phyloP scores from a whole-genome alignment of 2,113 vertebrate species.

The Syrrhaptes paradoxus region DNA sequence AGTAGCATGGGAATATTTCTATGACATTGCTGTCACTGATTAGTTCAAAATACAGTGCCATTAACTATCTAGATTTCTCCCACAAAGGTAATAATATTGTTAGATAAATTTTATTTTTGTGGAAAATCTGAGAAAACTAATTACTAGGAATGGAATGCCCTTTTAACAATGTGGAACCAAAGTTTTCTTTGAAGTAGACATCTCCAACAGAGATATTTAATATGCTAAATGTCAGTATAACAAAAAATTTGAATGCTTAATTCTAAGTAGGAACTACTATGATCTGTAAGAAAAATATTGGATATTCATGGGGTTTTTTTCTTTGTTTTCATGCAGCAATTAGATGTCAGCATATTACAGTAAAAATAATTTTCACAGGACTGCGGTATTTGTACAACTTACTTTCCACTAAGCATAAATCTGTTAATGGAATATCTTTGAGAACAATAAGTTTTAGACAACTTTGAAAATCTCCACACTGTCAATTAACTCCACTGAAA shows the following conservation, averaged over 20 bases:
- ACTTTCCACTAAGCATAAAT: background rate
- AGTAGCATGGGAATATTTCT: background rate
- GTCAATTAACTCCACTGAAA: background rate
- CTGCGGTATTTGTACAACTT: background rate
- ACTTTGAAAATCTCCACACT: background rate
- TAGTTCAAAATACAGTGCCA: background rate
- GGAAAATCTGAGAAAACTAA: background rate
- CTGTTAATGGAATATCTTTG: background rate
- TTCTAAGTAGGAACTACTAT: background rate
- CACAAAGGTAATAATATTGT: background rate
- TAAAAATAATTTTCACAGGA: background rate
- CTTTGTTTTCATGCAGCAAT: background rate
- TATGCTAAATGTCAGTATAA: background rate
- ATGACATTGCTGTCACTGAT: background rate
- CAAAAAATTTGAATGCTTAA: background rate
- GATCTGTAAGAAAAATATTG: background rate
- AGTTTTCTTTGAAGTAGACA: background rate
- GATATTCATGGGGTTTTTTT: fast-evolving
- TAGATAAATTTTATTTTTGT: background rate
- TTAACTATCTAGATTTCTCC: background rate
- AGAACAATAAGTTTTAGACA: background rate
- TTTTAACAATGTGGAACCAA: background rate
- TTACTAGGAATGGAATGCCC: background rate
- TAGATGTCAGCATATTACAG: background rate
- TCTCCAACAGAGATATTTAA: background rate